These are phyloP conservation scores for Scaptomyza pallida DNA, from an alignment of 1,140 invertebrate species.

Conservation along the genomic window DNA sequence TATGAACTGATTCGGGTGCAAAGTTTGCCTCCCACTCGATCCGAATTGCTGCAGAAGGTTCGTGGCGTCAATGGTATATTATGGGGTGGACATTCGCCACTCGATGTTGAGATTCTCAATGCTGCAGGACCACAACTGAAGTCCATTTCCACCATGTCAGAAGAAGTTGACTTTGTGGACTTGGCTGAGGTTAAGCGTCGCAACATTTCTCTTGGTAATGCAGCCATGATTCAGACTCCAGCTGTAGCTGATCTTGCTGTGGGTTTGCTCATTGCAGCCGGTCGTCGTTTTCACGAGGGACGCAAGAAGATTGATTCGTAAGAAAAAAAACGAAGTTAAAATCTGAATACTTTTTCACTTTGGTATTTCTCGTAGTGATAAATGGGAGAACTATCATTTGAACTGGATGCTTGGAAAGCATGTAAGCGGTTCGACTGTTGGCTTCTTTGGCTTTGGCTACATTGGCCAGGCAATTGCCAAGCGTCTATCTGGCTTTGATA, in stretches of 20 bases:
- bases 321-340: constrained; percentile 73
- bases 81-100: constrained; percentile 88
- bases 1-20: constrained; percentile 68
- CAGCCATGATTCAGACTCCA: constrained; percentile 94
- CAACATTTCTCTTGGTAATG: constrained; percentile 92
- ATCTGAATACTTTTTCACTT: too few relatives aligned
- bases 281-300: constrained; percentile 93
- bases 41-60: constrained; percentile 86
- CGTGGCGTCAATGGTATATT: constrained; percentile 87
- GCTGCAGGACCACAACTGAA: constrained; percentile 90
- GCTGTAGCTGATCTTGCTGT: constrained; percentile 95
- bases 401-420: constrained; percentile 94
- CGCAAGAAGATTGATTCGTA: constrained; percentile 75
- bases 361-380: constrained; percentile 86
- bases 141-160: constrained; percentile 95
- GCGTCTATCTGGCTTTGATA: constrained; percentile 90
- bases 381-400: constrained; percentile 94
- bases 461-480: constrained; percentile 91
- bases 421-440: constrained; percentile 91
- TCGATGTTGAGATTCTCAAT: constrained; percentile 90
- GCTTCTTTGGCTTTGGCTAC: constrained; percentile 94
- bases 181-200: constrained; percentile 88
- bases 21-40: constrained; percentile 73
- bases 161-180: constrained; percentile 92
- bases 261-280: constrained; percentile 77